Evolutionary conservation across 2,797 vertebrate genomes (phyloP).

Genomic region (Hapalemur alaotrensis): DNA sequence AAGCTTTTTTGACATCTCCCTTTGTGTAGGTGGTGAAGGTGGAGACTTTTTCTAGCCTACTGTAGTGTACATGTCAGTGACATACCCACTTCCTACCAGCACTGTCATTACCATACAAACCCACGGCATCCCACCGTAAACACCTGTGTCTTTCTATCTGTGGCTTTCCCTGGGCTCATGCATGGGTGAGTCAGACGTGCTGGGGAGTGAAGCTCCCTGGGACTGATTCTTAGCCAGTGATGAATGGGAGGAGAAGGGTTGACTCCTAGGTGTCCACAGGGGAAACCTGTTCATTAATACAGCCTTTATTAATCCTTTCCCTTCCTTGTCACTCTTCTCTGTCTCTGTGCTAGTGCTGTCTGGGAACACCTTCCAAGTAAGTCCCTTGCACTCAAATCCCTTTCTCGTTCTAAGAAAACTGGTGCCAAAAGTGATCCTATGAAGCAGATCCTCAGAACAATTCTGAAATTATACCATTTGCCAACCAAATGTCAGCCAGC

Average conservation of each 20-base stretch:
- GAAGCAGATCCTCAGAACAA: neutral
- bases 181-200: neutral
- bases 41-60: neutral
- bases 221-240: neutral
- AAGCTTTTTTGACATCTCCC: neutral
- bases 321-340: neutral
- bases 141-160: neutral
- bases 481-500: neutral
- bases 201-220: neutral
- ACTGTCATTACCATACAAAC: neutral
- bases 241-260: neutral
- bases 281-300: neutral
- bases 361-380: neutral
- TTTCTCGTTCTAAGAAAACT: neutral
- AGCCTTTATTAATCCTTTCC: neutral
- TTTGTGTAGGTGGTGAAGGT: neutral
- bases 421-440: neutral
- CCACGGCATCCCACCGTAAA: neutral
- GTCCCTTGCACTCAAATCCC: neutral
- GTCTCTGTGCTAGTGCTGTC: neutral
- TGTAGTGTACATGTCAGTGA: neutral
- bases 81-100: neutral
- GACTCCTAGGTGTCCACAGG: neutral
- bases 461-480: neutral
- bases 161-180: neutral